Evolutionary conservation across 2,797 vertebrate species (phyloP).

Genomic region (Sibirionetta formosa): DNA sequence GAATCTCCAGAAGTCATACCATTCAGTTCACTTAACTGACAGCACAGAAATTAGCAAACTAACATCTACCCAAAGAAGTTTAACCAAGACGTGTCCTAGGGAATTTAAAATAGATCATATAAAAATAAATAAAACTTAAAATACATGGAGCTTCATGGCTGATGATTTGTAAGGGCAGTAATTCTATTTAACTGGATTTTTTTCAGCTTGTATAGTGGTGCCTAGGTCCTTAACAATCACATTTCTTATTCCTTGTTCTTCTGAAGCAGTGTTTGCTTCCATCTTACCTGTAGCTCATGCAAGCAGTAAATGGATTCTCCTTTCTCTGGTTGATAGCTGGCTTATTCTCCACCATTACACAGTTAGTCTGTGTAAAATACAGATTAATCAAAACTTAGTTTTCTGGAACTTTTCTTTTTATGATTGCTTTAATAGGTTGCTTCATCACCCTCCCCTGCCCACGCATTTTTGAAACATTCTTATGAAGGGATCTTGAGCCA

Average conservation of each 20-base stretch:
- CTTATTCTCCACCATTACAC: not conserved
- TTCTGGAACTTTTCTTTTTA: not conserved
- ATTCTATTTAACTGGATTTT: not conserved
- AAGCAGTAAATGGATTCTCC: slow-evolving; percentile 1
- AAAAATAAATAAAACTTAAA: not conserved
- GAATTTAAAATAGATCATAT: not conserved
- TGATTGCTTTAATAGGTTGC: not conserved
- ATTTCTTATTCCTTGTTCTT: slow-evolving; percentile 1
- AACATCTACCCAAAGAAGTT: not conserved
- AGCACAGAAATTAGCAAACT: not conserved
- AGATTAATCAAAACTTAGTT: not conserved
- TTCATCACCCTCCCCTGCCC: not conserved
- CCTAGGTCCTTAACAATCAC: not conserved
- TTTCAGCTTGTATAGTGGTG: not conserved
- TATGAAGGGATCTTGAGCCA: not conserved
- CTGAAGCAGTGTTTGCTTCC: not conserved
- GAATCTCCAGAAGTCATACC: not conserved
- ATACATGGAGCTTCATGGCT: slow-evolving; percentile 19
- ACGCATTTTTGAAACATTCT: not conserved
- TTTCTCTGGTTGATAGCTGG: not conserved
- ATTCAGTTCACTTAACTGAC: not conserved
- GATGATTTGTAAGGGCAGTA: slow-evolving; percentile 38
- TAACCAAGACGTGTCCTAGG: not conserved
- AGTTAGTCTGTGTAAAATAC: not conserved
- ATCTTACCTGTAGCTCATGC: not conserved